phyloP scores from a whole-genome alignment of 2,888 invertebrate genomes.

The Drosophila recens region DNA sequence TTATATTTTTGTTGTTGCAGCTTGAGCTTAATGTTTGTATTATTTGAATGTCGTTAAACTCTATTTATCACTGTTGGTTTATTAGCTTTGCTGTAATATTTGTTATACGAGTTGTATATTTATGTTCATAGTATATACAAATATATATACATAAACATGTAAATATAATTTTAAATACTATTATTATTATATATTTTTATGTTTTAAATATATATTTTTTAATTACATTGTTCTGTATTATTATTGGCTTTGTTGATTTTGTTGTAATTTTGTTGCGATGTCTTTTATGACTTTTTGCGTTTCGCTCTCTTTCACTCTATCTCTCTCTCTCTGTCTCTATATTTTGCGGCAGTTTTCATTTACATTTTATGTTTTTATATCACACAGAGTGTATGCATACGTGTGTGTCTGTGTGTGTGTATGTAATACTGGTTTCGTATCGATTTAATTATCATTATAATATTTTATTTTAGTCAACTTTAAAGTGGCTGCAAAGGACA shows the following conservation, averaged over 20 bases:
- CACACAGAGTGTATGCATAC: slow-evolving; percentile 4
- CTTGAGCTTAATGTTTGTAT: slow-evolving; percentile 30
- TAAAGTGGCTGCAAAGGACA: slow-evolving; percentile 19
- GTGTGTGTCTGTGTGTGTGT: slow-evolving; percentile 20
- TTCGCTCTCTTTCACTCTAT: neutral
- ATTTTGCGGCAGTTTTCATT: slow-evolving; percentile 26
- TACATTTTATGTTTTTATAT: slow-evolving; percentile 13
- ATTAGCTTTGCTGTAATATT: slow-evolving; percentile 16
- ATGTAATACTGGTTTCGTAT: slow-evolving; percentile 1
- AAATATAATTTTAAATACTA: slow-evolving; percentile 1
- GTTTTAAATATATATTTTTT: neutral
- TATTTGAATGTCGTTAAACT: slow-evolving; percentile 58
- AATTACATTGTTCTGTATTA: neutral
- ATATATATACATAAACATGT: neutral
- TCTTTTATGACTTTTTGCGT: slow-evolving; percentile 2
- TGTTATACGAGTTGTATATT: slow-evolving; percentile 6
- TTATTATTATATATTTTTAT: neutral
- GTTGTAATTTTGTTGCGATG: slow-evolving; percentile 7
- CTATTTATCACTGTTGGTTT: slow-evolving; percentile 39
- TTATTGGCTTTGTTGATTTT: slow-evolving; percentile 13
- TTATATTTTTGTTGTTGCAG: slow-evolving; percentile 11
- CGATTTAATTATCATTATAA: slow-evolving; percentile 18
- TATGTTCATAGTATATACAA: neutral
- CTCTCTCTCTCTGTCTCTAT: neutral
- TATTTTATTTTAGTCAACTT: neutral